A percentile compares a stretch with the other conserved stretches of the same genome.
Evolutionary conservation across 53 echinoderm and acorn worm genomes (phyloP).

Genomic region (Patiria pectinifera): DNA sequence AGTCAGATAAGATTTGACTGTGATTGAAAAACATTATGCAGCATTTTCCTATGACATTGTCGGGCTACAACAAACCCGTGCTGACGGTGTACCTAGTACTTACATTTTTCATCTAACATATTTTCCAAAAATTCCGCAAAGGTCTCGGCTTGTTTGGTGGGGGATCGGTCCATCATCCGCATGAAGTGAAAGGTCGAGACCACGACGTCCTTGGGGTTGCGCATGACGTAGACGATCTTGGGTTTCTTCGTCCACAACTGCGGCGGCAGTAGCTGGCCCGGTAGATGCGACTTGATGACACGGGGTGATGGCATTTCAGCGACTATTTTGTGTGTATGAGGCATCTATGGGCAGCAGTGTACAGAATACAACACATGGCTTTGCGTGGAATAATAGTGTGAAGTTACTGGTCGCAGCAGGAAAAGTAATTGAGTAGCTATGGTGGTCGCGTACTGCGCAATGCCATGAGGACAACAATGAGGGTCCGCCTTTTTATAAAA

Average conservation of each 20-base stretch:
- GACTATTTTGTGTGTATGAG: conserved; percentile 10
- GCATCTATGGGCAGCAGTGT: background rate
- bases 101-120: background rate
- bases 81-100: background rate
- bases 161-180: background rate
- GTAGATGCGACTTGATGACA: conserved; percentile 51
- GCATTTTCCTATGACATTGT: background rate
- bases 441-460: too few species aligned
- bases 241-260: conserved; percentile 46
- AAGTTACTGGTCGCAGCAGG: too few species aligned
- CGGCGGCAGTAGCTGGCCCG: conserved; percentile 46
- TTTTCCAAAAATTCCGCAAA: background rate
- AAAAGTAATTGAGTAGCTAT: too few species aligned
- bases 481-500: too few species aligned
- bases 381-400: too few species aligned
- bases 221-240: conserved; percentile 60
- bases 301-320: conserved; percentile 53
- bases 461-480: too few species aligned
- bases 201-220: conserved; percentile 55
- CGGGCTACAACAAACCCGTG: background rate
- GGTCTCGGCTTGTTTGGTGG: background rate
- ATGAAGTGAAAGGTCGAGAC: conserved; percentile 41
- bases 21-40: too few species aligned
- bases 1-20: too few species aligned
- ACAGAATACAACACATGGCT: too few species aligned